Evolutionary conservation across 2,888 invertebrate species (phyloP).

Genomic region (Cataglyphis albicans): DNA sequence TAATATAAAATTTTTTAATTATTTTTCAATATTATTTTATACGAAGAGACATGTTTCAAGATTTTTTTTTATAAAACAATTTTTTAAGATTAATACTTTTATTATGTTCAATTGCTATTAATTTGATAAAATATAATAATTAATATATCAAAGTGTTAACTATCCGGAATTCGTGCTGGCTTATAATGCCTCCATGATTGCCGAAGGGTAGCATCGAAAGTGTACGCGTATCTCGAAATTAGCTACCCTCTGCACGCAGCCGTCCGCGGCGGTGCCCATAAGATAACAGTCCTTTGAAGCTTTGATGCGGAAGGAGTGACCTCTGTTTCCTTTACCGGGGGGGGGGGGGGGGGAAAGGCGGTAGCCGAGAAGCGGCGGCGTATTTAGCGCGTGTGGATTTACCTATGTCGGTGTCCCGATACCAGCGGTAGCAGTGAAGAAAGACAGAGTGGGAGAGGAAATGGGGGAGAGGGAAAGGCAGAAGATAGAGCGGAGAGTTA

Average conservation of each 20-base stretch:
- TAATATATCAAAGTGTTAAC: slow-evolving; percentile 65
- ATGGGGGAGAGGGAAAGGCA: slow-evolving; percentile 24
- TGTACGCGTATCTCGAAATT: slow-evolving; percentile 72
- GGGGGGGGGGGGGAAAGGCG: slow-evolving; percentile 56
- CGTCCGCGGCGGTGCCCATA: slow-evolving; percentile 66
- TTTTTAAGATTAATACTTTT: neutral
- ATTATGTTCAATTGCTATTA: neutral
- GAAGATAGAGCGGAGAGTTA: slow-evolving; percentile 68
- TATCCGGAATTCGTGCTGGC: slow-evolving; percentile 47
- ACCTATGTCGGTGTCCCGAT: slow-evolving; percentile 71
- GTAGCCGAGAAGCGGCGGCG: slow-evolving; percentile 53
- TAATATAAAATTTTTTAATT: neutral
- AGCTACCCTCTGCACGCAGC: slow-evolving; percentile 65
- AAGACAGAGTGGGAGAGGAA: slow-evolving; percentile 32
- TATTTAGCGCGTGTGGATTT: slow-evolving; percentile 58
- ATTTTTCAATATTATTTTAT: slow-evolving; percentile 4
- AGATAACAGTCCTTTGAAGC: slow-evolving; percentile 82
- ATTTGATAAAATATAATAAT: slow-evolving; percentile 70
- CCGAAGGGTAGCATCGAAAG: slow-evolving; percentile 67
- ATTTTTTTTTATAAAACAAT: neutral
- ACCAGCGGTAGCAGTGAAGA: slow-evolving; percentile 15
- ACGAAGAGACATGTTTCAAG: neutral
- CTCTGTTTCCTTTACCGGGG: slow-evolving; percentile 48
- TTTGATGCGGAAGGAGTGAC: slow-evolving; percentile 73
- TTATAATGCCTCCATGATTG: slow-evolving; percentile 20